phyloP scores from a whole-genome alignment of 1,140 invertebrate genomes.

The Rhynchophorus ferrugineus region DNA sequence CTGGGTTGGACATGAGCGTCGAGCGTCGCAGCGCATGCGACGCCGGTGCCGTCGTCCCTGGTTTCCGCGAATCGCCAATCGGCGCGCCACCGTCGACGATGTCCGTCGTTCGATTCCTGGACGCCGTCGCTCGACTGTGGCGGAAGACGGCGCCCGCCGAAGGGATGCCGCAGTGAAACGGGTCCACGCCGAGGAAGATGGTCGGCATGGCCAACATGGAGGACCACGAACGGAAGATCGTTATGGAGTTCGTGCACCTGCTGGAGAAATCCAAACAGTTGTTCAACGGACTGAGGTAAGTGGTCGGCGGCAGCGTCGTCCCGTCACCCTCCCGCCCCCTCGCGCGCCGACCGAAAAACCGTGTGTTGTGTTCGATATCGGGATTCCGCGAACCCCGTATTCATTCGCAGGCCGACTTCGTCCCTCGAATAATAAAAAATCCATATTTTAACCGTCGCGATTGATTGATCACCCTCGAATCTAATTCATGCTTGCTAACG shows the following conservation, averaged over 20 bases:
- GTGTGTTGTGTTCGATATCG: too few relatives aligned
- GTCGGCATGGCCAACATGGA: conserved; percentile 69
- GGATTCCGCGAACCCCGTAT: too few relatives aligned
- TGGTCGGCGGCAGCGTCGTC: background rate
- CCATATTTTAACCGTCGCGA: too few relatives aligned
- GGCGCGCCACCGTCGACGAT: conserved; percentile 8
- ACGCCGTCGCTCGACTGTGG: conserved; percentile 22
- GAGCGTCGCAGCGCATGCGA: background rate
- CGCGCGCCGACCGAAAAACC: background rate
- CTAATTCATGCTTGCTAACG: too few relatives aligned
- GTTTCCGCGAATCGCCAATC: too few relatives aligned
- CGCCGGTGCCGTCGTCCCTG: background rate
- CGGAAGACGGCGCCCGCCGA: conserved; percentile 17
- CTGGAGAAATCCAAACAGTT: conserved; percentile 96
- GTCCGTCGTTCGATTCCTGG: conserved; percentile 36
- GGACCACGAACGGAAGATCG: conserved; percentile 87
- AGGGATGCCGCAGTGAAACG: conserved; percentile 20
- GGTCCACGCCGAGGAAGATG: conserved; percentile 53
- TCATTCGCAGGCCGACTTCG: too few relatives aligned
- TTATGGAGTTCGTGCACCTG: conserved; percentile 93
- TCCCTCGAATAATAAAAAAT: too few relatives aligned
- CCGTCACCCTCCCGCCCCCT: background rate
- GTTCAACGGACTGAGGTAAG: conserved; percentile 89
- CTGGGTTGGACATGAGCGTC: background rate
- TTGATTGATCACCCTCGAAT: too few relatives aligned